phyloP scores from a whole-genome alignment of 2,888 invertebrate genomes.

The Silvanus unidentatus region DNA sequence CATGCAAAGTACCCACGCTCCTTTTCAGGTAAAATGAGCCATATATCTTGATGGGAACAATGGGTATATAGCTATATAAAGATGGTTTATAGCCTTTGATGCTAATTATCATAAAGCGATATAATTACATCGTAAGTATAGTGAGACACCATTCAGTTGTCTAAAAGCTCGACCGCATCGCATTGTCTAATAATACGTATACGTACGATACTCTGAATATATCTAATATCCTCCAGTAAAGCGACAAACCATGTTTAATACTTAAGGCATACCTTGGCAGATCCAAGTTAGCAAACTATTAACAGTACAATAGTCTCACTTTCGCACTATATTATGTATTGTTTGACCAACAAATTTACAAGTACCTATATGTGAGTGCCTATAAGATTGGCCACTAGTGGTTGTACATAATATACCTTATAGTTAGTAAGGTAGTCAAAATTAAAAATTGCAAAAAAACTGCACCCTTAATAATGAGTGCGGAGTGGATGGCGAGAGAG shows the following conservation, averaged over 20 bases:
- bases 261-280: constrained; percentile 11
- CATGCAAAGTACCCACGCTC: too few relatives aligned
- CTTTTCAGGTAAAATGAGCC: too few relatives aligned
- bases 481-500: too few relatives aligned
- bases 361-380: constrained; percentile 9
- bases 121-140: constrained; percentile 16
- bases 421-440: too few relatives aligned
- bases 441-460: too few relatives aligned
- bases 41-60: neutral
- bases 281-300: constrained; percentile 14
- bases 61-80: constrained; percentile 5
- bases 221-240: constrained; percentile 10
- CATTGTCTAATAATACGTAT: constrained; percentile 4
- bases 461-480: too few relatives aligned
- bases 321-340: too few relatives aligned
- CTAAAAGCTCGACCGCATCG: constrained; percentile 6
- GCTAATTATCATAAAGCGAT: constrained; percentile 16
- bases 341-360: constrained; percentile 25
- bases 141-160: constrained; percentile 13
- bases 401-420: too few relatives aligned
- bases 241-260: constrained; percentile 12
- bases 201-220: constrained; percentile 7
- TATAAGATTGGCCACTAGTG: constrained; percentile 10
- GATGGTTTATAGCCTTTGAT: constrained; percentile 8
- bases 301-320: constrained; percentile 24